These are phyloP conservation scores for Leptoclinus maculatus DNA, from an alignment of 2,797 vertebrate genomes.

Conservation along the genomic window DNA sequence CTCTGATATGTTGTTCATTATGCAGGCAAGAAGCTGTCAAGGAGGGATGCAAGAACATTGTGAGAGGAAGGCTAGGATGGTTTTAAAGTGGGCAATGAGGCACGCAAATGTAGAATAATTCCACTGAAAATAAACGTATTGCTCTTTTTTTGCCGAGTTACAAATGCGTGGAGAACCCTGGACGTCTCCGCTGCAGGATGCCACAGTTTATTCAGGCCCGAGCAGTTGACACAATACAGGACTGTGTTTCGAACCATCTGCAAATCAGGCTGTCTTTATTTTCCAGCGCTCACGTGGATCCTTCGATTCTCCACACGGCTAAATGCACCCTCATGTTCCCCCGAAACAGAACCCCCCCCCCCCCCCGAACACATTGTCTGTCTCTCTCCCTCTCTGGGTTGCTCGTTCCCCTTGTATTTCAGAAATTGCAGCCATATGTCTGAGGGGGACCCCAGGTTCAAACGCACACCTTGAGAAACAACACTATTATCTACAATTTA, in stretches of 20 bases:
- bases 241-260: constrained; percentile 58
- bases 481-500: constrained; percentile 68
- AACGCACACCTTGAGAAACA: constrained; percentile 71
- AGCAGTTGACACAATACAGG: constrained; percentile 64
- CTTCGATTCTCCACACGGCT: constrained; percentile 42
- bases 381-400: constrained; percentile 18
- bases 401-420: constrained; percentile 34
- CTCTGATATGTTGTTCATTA: constrained; percentile 20
- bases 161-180: constrained; percentile 43
- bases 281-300: constrained; percentile 57
- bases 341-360: constrained; percentile 23
- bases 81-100: background rate
- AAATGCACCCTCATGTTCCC: constrained; percentile 66
- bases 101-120: constrained; percentile 13
- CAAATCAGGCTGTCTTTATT: constrained; percentile 57
- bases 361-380: constrained; percentile 17
- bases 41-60: constrained; percentile 12
- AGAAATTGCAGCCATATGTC: constrained; percentile 78
- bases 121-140: background rate
- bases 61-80: background rate
- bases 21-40: constrained; percentile 15
- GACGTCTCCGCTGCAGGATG: constrained; percentile 35
- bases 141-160: constrained; percentile 1
- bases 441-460: constrained; percentile 58
- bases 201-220: constrained; percentile 57